Evolutionary conservation across 2,888 invertebrate species (phyloP), one percentile per base, ranked within the genome.

Genomic region (Epsilonema sp.): DNA sequence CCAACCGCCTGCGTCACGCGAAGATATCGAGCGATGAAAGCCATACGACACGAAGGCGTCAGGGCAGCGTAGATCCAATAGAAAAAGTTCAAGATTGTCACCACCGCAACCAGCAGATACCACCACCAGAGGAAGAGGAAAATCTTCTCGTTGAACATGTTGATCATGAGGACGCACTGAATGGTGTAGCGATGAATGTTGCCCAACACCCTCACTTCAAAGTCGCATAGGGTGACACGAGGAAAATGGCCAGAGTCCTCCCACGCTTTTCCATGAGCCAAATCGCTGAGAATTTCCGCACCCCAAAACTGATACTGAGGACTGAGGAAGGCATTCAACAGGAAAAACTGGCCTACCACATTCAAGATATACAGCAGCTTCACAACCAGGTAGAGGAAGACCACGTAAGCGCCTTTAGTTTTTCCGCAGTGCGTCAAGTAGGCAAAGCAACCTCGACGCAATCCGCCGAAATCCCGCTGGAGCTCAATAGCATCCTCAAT

Each of bases 231-330:
- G 42, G 69, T 67, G 47, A 67, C 66, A 23, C 67, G 53, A 3
- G 68, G 68, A 46, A 68, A 69, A 26, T 65, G 55, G 4, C 61
- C 60, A n/a, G 64, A 63, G 41, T 65, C 64, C 56, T 61, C 59
- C 67, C 65, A 66, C 44, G 56, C 56, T 8, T 52, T 44, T 11
- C 58, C 57, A 19, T 43, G 31, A 19, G 52, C 16, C 20, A 60
- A 44, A 38, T 56, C 53, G 26, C 44, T 22, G 13, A 55, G 31
- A 8, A 52, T 54, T 45, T 46, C 42, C 19, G 47, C 52, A 21
- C 60, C 59, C 59, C 59, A 59, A 20, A 49, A 49, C 26, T 55
- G 46, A 47, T 57, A 60, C 36, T 51, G 43, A 40, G 58, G 20
- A 8, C 11, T 58, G 49, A 67, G 58, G 53, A 67, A 68, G n/a